A percentile compares a stretch with the other conserved stretches of the same genome.
Evolutionary conservation across 1,140 invertebrate species (phyloP).

Genomic region (Drosophila dunni): DNA sequence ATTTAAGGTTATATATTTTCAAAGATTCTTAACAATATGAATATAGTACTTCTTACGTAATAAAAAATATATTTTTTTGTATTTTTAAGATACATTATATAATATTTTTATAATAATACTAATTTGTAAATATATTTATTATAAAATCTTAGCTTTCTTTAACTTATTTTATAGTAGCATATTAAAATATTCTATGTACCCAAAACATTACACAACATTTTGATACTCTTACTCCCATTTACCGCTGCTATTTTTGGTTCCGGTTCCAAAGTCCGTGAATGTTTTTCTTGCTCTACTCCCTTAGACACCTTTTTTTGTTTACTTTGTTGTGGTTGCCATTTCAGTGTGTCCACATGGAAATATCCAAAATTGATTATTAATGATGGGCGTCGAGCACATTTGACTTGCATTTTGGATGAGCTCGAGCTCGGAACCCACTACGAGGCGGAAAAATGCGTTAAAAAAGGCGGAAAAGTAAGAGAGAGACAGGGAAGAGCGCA

Average conservation of each 20-base stretch:
- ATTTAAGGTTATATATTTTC: no score
- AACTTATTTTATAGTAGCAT: neutral
- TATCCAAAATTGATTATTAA: slow-evolving; percentile 57
- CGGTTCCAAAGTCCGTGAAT: slow-evolving; percentile 16
- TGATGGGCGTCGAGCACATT: slow-evolving; percentile 34
- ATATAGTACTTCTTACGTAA: no score
- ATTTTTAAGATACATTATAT: no score
- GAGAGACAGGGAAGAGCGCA: slow-evolving; percentile 40
- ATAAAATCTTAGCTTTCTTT: neutral
- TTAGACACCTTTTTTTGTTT: neutral
- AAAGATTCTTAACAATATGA: no score
- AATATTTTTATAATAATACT: no score
- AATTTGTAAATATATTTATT: no score
- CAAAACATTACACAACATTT: neutral
- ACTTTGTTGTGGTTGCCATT: neutral
- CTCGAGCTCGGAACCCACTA: neutral
- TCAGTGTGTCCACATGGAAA: slow-evolving; percentile 25
- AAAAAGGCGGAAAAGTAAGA: slow-evolving; percentile 44
- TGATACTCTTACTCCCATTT: neutral
- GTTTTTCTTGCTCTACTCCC: neutral
- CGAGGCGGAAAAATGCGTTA: slow-evolving; percentile 40
- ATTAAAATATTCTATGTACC: neutral
- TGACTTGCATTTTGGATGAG: slow-evolving; percentile 4
- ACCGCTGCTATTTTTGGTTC: slow-evolving; percentile 13
- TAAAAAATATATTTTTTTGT: no score